These are phyloP conservation scores for Aptenodytes forsteri DNA, from an alignment of 2,113 vertebrate genomes.

Conservation along the genomic window DNA sequence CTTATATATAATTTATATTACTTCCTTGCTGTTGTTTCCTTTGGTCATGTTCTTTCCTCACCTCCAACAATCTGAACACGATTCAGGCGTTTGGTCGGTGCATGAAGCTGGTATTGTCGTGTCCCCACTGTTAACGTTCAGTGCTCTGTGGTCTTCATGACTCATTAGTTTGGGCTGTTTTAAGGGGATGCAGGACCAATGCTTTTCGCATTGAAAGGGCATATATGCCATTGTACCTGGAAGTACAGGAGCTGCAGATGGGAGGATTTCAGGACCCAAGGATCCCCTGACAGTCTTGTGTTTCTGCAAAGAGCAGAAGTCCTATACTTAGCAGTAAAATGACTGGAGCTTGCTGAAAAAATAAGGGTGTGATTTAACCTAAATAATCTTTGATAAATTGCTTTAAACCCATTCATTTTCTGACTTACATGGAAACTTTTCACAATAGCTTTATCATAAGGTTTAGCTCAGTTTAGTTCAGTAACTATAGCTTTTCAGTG, in stretches of 20 bases:
- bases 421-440: background rate
- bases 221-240: background rate
- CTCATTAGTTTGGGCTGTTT: background rate
- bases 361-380: background rate
- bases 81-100: background rate
- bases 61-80: accelerated
- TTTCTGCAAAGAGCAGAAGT: background rate
- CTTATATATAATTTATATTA: background rate
- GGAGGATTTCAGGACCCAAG: background rate
- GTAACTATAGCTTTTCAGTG: background rate
- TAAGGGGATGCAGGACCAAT: background rate
- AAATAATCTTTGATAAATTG: background rate
- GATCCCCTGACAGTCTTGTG: background rate
- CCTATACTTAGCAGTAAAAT: background rate
- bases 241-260: background rate
- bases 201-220: accelerated
- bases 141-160: background rate
- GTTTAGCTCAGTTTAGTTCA: background rate
- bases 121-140: background rate
- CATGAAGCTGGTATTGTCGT: background rate
- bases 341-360: background rate
- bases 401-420: background rate
- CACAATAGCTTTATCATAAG: background rate
- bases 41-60: background rate
- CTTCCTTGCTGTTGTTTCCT: background rate